Base-by-base conservation (phyloP, 2,888 invertebrate species). In the Luperina testacea region DNA sequence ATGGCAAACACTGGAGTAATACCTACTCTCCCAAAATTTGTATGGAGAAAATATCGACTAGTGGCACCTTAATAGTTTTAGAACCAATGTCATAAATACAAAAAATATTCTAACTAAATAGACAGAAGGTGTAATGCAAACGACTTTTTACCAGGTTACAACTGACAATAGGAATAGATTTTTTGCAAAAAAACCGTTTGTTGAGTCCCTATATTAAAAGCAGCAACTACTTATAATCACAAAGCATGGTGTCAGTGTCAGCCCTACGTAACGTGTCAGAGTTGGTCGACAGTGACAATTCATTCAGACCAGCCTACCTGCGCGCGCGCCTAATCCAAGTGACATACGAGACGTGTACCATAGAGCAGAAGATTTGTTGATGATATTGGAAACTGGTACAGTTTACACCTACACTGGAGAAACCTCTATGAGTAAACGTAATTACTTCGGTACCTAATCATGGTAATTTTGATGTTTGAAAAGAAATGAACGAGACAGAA, bases 301-400 rank as follows among this genome's bases (percentile, higher is more conserved):
- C 96, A 96, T 96, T 96, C 96, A 83, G 59, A 67, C 67, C 73
- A 94, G 93, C 92, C 95, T 96, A 96, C 96, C 96, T 96, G 96
- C 95, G 96, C 95, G 93, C 95, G 93, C 95, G 95, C 94, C 92
- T 96, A 96, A 96, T 95, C 96, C 95, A 89, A 92, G 92, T 93
- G 95, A 95, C 96, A 96, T 88, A 95, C 92, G 94, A 95, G 93
- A 94, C 91, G 85, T 82, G 88, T 24, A 71, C 24, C 94, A 95
- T 73, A 95, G 95, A 95, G 74, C 84, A 88, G 80, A 15, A 64
- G 63, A 63, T 65, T 9, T 24, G 8, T 24, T 38, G 0, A 20
- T 32, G 8, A 2, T 48, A 11, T 32, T 38, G 15, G 0, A 27
- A 8, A 72, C 74, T 77, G 4, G n/a, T n/a, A n/a, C n/a, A n/a